A percentile compares a stretch with the other conserved stretches of the same genome.
These are phyloP conservation scores for Drosophila kikkawai DNA, from an alignment of 1,140 invertebrate genomes.

Conservation along the genomic window DNA sequence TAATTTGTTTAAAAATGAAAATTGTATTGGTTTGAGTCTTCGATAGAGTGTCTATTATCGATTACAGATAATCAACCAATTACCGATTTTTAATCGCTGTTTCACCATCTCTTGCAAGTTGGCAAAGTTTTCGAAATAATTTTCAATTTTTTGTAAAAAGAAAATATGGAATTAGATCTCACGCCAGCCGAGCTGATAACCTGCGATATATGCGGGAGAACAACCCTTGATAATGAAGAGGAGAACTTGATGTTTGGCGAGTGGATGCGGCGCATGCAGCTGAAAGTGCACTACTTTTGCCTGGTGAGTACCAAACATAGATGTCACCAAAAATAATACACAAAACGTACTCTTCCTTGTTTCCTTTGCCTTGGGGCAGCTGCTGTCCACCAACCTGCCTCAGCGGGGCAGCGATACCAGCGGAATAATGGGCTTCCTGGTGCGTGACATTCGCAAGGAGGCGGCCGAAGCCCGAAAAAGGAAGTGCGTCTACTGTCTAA, in stretches of 20 bases:
- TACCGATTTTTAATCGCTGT: too few species aligned
- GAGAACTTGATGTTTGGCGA: constrained; percentile 56
- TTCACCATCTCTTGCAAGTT: too few species aligned
- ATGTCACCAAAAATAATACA: neutral
- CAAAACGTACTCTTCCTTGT: neutral
- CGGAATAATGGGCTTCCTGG: constrained; percentile 70
- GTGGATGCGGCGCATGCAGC: constrained; percentile 54
- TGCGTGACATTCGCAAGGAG: constrained; percentile 68
- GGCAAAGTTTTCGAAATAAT: too few species aligned
- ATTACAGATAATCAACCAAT: too few species aligned
- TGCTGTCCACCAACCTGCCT: constrained; percentile 63
- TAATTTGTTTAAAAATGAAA: too few species aligned
- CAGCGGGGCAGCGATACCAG: constrained; percentile 62
- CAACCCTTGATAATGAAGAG: neutral
- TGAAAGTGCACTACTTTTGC: constrained; percentile 75
- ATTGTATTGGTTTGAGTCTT: too few species aligned
- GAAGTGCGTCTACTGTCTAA: constrained; percentile 49
- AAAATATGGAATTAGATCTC: neutral
- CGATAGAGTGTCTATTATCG: too few species aligned
- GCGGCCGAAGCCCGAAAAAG: constrained; percentile 22
- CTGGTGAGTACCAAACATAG: constrained; percentile 42
- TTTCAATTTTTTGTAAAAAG: too few species aligned
- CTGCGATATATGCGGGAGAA: constrained; percentile 21
- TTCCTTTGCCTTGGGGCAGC: constrained; percentile 19
- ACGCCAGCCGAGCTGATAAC: neutral